Evolutionary conservation across 2,888 invertebrate species (phyloP), one percentile per base, ranked within the genome.

Genomic region (Calameuta idolon): DNA sequence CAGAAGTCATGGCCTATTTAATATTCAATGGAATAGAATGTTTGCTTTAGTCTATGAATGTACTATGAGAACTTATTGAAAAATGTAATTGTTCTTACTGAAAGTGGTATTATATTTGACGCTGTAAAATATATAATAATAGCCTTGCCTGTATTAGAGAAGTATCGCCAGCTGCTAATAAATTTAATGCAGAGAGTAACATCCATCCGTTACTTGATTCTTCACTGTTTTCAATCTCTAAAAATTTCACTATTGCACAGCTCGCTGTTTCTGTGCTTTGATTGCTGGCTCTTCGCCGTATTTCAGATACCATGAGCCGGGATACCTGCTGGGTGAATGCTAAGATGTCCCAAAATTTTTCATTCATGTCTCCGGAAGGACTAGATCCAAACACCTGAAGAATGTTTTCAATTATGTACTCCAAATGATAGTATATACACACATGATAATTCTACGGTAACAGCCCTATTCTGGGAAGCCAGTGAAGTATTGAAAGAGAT

Each of bases 181-280:
- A 93, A 93, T 98, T 98, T 75, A 99, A 92, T 12, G 98, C 96
- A 23, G 97, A 97, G 73, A 99, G 92, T 81, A 99, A 92, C 96
- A 98, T 98, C 98, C 98, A 99, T 5, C 99, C 99, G 92, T 98
- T 98, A 88, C 98, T 98, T 0, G 97, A 96, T 90, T 98, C 98
- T 90, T 98, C 97, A 69, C 96, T 97, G 88, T 97, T 97, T 91
- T 98, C 98, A 86, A 99, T 98, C 93, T 99, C 98, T 77, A 99
- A 93, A 92, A 98, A 99, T 92, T 97, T 97, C 12, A 98, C 98
- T 87, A 99, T 99, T 31, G 98, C 98, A 93, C 97, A 97, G 87
- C 99, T 98, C 68, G 99, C 99, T 77, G 97, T 96, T 92, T 98
- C 98, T 69, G 97, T 96, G 88, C 97, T 98, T 92, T 99, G 98